phyloP scores from a whole-genome alignment of 2,888 invertebrate species.

The Drymonia ruficornis region DNA sequence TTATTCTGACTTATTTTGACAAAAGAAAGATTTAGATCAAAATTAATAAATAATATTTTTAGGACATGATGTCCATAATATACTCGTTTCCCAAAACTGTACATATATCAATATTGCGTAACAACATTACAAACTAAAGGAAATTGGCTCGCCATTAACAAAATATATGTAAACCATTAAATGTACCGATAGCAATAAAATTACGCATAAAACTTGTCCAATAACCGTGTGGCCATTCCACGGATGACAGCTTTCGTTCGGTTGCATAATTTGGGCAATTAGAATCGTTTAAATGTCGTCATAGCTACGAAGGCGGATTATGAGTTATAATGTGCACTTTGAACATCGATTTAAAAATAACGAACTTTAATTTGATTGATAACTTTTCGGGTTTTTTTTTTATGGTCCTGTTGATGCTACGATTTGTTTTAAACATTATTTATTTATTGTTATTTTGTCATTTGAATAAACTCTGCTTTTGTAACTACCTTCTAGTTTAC shows the following conservation, averaged over 20 bases:
- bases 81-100: neutral
- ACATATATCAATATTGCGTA: constrained; percentile 1
- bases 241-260: constrained; percentile 62
- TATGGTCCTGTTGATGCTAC: too few species aligned
- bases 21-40: too few species aligned
- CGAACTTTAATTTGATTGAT: too few species aligned
- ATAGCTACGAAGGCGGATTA: neutral
- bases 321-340: neutral
- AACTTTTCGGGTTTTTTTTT: too few species aligned
- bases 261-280: constrained; percentile 43
- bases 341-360: too few species aligned
- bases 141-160: constrained; percentile 49
- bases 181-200: constrained; percentile 47
- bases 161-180: constrained; percentile 44
- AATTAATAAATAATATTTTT: too few species aligned
- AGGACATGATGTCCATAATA: too few species aligned
- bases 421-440: too few species aligned
- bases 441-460: too few species aligned
- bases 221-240: constrained; percentile 38
- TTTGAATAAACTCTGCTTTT: too few species aligned
- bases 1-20: too few species aligned
- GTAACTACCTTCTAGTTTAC: too few species aligned
- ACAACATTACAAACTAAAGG: constrained; percentile 33
- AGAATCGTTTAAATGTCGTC: constrained; percentile 15
- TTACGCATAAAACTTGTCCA: constrained; percentile 44